phyloP scores from a whole-genome alignment of 1,140 invertebrate species.

The Orius insidiosus region DNA sequence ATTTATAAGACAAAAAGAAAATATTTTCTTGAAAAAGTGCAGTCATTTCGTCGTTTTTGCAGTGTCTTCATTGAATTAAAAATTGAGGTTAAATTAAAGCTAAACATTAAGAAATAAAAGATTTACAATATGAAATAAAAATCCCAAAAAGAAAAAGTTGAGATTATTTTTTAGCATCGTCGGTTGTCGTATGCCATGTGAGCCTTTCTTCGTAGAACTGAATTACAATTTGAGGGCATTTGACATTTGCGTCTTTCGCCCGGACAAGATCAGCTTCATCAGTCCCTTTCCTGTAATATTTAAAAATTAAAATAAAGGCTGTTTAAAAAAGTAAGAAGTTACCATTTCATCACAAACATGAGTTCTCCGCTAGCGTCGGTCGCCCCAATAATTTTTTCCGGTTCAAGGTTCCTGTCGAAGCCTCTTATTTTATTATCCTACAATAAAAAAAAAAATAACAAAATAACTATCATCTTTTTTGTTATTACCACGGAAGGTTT shows the following conservation, averaged over 20 bases:
- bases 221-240: constrained; percentile 70
- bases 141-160: too few species aligned
- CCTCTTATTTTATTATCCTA: constrained; percentile 47
- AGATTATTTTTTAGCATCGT: constrained; percentile 23
- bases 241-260: constrained; percentile 52
- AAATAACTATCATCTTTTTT: background rate
- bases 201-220: constrained; percentile 64
- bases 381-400: constrained; percentile 87
- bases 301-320: constrained; percentile 1
- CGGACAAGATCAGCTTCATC: constrained; percentile 65
- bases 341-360: constrained; percentile 97
- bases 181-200: constrained; percentile 43
- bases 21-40: too few species aligned
- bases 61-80: too few species aligned
- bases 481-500: background rate
- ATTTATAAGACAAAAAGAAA: too few species aligned
- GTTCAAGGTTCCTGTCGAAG: constrained; percentile 77
- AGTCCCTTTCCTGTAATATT: constrained; percentile 53
- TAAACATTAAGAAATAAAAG: too few species aligned
- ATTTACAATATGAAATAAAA: too few species aligned
- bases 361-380: constrained; percentile 88
- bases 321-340: constrained; percentile 18
- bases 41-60: too few species aligned
- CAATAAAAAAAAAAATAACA: constrained; percentile 22
- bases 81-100: too few species aligned